Evolutionary conservation across 2,113 vertebrate species (phyloP), one percentile per base, ranked within the genome.

Genomic region (Cavia aperea): DNA sequence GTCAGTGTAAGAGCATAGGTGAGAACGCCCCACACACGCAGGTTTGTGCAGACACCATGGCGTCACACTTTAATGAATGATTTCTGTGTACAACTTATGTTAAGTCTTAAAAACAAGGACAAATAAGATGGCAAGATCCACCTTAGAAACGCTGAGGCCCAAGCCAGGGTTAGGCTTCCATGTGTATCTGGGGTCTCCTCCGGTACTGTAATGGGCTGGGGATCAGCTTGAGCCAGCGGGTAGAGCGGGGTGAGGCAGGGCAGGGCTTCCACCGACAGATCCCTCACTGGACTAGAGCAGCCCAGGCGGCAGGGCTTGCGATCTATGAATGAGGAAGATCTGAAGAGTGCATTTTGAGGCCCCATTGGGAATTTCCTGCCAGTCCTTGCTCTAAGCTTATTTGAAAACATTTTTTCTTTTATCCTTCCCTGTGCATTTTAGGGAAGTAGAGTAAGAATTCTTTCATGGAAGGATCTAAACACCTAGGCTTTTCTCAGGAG

Each of bases 21-120:
- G 96, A 97, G 97, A 97, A 98, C 96, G 98, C 98, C 97, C 97
- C 97, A 98, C 97, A 97, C n/a, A 98, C 98, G 98, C 97, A 96
- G 96, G 97, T 97, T 97, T 98, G 96, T 97, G 98, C 97, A 98
- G 97, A 98, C 98, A 97, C 97, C 97, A 97, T 98, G 97, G 97
- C 97, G 97, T 98, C 97, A 97, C 97, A 97, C 97, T 97, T 97
- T 95, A 97, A 97, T 97, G 97, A 97, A 98, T 95, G 97, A 94
- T 90, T 98, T 98, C 98, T 97, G 98, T 98, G 98, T 97, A 98
- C 97, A 98, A 97, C 98, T 98, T 97, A 98, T 97, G 97, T 98
- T 98, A 98, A 98, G 98, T 98, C 98, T 98, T 97, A 98, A 99
- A 98, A 98, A 98, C 36, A 70, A 49, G 14, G 46, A 51, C 75